phyloP scores from a whole-genome alignment of 2,113 vertebrate species.

The Caloenas nicobarica region DNA sequence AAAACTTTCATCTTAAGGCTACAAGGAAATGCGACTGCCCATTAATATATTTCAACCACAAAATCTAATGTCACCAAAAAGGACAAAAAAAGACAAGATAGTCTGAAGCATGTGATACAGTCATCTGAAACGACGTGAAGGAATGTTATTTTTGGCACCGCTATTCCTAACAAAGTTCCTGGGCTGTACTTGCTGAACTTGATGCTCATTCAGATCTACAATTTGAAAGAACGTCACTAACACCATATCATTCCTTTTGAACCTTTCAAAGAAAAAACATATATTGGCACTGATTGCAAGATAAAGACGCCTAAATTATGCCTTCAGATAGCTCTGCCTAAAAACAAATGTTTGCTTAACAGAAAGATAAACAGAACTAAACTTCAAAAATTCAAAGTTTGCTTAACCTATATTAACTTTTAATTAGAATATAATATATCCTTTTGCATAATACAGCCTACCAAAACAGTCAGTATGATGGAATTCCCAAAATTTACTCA shows the following conservation, averaged over 20 bases:
- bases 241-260: neutral
- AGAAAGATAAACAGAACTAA: neutral
- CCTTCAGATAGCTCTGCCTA: neutral
- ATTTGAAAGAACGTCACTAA: neutral
- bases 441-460: neutral
- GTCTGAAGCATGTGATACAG: rapidly evolving
- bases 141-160: neutral
- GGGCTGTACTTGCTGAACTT: neutral
- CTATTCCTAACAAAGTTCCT: neutral
- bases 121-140: neutral
- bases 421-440: neutral
- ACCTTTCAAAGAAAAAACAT: neutral
- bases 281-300: neutral
- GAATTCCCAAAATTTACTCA: neutral
- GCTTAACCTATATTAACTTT: neutral
- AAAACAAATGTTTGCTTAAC: neutral
- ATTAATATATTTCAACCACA: neutral
- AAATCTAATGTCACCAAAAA: neutral
- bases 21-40: neutral
- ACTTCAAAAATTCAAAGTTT: neutral
- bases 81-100: neutral
- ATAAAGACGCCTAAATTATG: neutral
- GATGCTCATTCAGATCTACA: neutral
- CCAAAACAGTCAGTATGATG: neutral
- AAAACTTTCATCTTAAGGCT: neutral